Base-by-base conservation (phyloP, 1,140 invertebrate genomes). In the Aporrectodea caliginosa region DNA sequence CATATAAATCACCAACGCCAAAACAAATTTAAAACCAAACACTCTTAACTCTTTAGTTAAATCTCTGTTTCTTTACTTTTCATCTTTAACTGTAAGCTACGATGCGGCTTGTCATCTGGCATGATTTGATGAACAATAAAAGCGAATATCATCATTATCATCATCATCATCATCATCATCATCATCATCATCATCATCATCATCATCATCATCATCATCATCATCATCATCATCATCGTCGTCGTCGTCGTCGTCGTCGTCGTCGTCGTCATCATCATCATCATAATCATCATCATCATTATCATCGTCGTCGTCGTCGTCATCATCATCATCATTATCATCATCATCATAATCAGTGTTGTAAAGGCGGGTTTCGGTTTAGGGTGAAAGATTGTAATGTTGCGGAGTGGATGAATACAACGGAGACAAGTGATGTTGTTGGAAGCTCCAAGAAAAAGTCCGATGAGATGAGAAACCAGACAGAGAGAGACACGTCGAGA, bases 61-160 rank as follows among this genome's bases (percentile, higher is more conserved):
- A n/a, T n/a, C n/a, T n/a, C n/a, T n/a, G n/a, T n/a, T n/a, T n/a
- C n/a, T n/a, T n/a, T n/a, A n/a, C n/a, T n/a, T n/a, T n/a, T n/a
- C n/a, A n/a, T n/a, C n/a, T n/a, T n/a, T n/a, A n/a, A n/a, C n/a
- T n/a, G n/a, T n/a, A n/a, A n/a, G n/a, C n/a, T n/a, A n/a, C n/a
- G n/a, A n/a, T n/a, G n/a, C n/a, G n/a, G n/a, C n/a, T n/a, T n/a
- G n/a, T n/a, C n/a, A n/a, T n/a, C n/a, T n/a, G n/a, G n/a, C n/a
- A n/a, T n/a, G n/a, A n/a, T n/a, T n/a, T n/a, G n/a, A n/a, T n/a
- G n/a, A n/a, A n/a, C n/a, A n/a, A n/a, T n/a, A n/a, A n/a, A n/a
- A n/a, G n/a, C n/a, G n/a, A n/a, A n/a, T n/a, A 69, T 69, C 58
- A 69, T 69, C 58, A 69, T 69, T n/a, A 69, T 69, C 58, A n/a